These are phyloP conservation scores for Leptinotarsa haldemani DNA, from an alignment of 2,888 invertebrate genomes.

Conservation along the genomic window DNA sequence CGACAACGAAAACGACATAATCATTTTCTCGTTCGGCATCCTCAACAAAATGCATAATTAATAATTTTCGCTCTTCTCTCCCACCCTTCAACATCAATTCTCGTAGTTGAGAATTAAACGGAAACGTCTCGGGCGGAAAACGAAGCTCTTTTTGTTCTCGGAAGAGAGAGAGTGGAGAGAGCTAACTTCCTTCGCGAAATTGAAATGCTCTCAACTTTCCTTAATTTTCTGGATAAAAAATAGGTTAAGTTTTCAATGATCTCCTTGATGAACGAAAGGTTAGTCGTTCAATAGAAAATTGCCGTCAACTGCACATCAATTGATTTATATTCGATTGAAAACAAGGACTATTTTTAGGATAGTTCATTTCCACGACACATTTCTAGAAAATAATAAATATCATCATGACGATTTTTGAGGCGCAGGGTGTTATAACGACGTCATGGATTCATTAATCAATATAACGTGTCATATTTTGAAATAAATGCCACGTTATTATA, in stretches of 20 bases:
- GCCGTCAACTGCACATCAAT: neutral
- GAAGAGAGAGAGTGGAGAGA: neutral
- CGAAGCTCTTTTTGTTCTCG: conserved; percentile 10
- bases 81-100: neutral
- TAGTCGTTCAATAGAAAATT: neutral
- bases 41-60: conserved; percentile 16
- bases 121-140: conserved; percentile 4
- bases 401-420: too few relatives aligned
- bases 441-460: too few relatives aligned
- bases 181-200: neutral
- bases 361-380: too few relatives aligned
- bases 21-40: conserved; percentile 5
- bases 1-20: conserved; percentile 15
- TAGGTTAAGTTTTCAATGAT: neutral
- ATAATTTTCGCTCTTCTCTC: neutral
- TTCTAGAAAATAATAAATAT: too few relatives aligned
- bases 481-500: too few relatives aligned
- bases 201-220: neutral
- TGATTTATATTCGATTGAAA: too few relatives aligned
- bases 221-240: neutral
- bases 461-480: too few relatives aligned
- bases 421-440: too few relatives aligned
- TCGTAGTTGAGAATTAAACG: conserved; percentile 11
- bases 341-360: too few relatives aligned
- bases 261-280: neutral